Evolutionary conservation across 2,888 invertebrate species (phyloP), one percentile per base, ranked within the genome.

Genomic region (Amphimallon solstitiale): DNA sequence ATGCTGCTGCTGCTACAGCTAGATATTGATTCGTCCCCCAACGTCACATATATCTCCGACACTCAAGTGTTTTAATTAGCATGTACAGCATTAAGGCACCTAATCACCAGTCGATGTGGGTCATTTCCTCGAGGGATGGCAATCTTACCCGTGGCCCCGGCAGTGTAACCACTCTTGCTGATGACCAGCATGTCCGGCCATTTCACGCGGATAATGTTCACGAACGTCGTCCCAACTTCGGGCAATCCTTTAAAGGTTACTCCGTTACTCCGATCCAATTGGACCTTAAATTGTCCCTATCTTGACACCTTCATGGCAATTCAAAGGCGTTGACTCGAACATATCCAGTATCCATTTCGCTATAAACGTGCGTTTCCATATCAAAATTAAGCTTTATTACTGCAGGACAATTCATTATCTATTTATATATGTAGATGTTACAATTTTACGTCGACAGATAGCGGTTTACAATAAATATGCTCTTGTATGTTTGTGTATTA

Each of bases 261-360:
- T 56, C 56, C 80, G 80, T 82, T 81, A 81, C 80, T 80, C 79
- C 79, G 79, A 77, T 80, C 79, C 80, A 80, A 82, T 81, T 80
- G 82, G 79, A 79, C 80, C 78, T 78, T 82, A 82, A 82, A 82
- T 82, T 81, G 80, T 78, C 77, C 78, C 81, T 82, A 82, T 82
- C 82, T 82, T 81, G 82, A 81, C 82, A 82, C 82, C 80, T 81
- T 80, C 80, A 79, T 79, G 80, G 78, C 80, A 71, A 72, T 72
- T 71, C 68, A 69, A 71, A 72, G 70, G 72, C 72, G 70, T 69
- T 69, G 69, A 66, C 67, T 68, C 68, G 70, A 68, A 70, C 69
- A 68, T 68, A 66, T 68, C 68, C 67, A 49, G 70, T 69, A 61
- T 70, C 72, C 72, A 72, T 72, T 72, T 72, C 75, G 69, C 69